These are phyloP conservation scores for Drosophila helvetica DNA, from an alignment of 2,888 invertebrate genomes.

Conservation along the genomic window DNA sequence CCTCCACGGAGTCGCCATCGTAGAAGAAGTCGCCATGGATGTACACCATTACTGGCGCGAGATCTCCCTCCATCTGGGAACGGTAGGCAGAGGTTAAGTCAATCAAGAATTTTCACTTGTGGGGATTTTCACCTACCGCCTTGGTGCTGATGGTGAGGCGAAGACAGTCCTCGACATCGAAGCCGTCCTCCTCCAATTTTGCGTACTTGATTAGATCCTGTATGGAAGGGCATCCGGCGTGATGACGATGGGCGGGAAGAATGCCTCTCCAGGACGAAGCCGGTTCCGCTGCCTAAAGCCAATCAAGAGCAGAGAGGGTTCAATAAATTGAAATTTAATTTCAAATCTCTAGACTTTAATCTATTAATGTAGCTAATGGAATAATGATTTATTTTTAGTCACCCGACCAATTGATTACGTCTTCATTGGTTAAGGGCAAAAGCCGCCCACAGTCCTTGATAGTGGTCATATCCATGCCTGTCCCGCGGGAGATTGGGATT, in stretches of 20 bases:
- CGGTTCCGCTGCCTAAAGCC: constrained; percentile 70
- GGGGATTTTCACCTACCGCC: constrained; percentile 66
- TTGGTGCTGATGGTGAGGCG: constrained; percentile 79
- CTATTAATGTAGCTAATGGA: neutral
- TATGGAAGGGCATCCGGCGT: constrained; percentile 80
- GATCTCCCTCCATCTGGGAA: constrained; percentile 64
- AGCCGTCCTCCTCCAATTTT: constrained; percentile 60
- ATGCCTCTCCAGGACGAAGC: constrained; percentile 75
- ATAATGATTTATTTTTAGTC: too few relatives aligned
- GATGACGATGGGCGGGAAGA: constrained; percentile 68
- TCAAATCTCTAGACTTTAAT: neutral
- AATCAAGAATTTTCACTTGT: neutral
- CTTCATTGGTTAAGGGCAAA: too few relatives aligned
- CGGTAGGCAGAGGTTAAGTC: neutral
- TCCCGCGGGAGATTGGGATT: constrained; percentile 22
- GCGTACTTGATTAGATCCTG: constrained; percentile 67
- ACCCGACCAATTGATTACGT: too few relatives aligned
- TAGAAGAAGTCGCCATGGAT: constrained; percentile 84
- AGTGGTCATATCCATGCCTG: too few relatives aligned
- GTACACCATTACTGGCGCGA: constrained; percentile 84
- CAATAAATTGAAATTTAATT: neutral
- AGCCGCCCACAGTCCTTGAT: too few relatives aligned
- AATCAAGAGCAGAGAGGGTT: neutral
- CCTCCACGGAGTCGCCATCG: constrained; percentile 81
- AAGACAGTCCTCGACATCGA: constrained; percentile 81